Conservation (phyloP, 1,140 invertebrate species). For the Anastatus disparis region DNA sequence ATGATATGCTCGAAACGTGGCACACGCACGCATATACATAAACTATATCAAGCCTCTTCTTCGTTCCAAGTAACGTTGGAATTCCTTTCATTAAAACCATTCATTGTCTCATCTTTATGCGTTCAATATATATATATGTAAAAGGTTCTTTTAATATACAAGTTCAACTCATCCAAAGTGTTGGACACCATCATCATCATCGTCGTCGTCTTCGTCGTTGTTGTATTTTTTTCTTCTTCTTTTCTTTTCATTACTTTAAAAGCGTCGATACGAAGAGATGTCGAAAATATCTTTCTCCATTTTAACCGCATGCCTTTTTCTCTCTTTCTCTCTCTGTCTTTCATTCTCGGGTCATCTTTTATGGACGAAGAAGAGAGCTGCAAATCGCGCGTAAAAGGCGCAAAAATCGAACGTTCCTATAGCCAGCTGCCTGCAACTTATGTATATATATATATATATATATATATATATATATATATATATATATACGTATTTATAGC, state of each 20-base stretch:
- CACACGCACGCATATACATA: background rate
- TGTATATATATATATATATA: too few species aligned
- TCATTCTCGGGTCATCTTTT: background rate
- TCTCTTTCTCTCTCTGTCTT: too few species aligned
- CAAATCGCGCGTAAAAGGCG: too few species aligned
- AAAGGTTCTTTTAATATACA: too few species aligned
- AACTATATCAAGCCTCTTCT: too few species aligned
- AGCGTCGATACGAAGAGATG: background rate
- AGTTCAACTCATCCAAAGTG: background rate
- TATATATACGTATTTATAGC: background rate
- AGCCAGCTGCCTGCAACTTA: too few species aligned
- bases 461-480: too few species aligned
- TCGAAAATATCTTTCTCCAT: constrained; percentile 20
- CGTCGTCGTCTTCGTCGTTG: too few species aligned
- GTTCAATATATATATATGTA: constrained; percentile 14
- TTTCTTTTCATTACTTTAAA: background rate
- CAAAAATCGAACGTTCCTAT: too few species aligned
- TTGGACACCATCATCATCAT: background rate
- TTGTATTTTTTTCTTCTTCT: too few species aligned
- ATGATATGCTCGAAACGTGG: background rate
- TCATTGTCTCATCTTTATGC: constrained; percentile 26
- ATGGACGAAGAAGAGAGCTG: background rate
- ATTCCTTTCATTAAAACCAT: constrained; percentile 24
- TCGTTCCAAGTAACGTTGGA: constrained; percentile 15
- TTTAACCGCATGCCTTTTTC: too few species aligned